A percentile compares a stretch with the other conserved stretches of the same genome.
These are phyloP conservation scores for Anastrepha ludens DNA, from an alignment of 1,140 invertebrate species.

Conservation along the genomic window DNA sequence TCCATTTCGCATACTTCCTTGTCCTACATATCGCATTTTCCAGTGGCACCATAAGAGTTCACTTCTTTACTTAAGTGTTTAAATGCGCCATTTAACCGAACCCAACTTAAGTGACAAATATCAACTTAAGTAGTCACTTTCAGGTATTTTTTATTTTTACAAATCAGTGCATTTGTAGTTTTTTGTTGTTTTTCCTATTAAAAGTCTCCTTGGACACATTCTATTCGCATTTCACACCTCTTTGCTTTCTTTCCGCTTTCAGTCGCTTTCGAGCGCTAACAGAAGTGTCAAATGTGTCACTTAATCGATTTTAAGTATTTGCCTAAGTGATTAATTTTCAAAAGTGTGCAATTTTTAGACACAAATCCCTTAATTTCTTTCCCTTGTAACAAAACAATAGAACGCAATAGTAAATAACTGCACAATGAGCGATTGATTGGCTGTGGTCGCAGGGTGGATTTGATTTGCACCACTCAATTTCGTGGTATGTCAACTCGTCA, in stretches of 20 bases:
- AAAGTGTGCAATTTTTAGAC: background rate
- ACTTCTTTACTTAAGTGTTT: too few species aligned
- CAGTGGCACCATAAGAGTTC: too few species aligned
- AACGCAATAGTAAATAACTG: background rate
- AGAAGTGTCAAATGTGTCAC: conserved; percentile 42
- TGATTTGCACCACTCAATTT: background rate
- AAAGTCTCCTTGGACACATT: background rate
- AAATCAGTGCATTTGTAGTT: too few species aligned
- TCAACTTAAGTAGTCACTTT: too few species aligned
- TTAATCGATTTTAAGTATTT: conserved; percentile 27
- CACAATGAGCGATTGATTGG: conserved; percentile 15
- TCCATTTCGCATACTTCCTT: too few species aligned
- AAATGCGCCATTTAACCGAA: too few species aligned
- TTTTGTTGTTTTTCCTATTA: too few species aligned
- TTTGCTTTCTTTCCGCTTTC: background rate
- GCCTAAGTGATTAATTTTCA: background rate
- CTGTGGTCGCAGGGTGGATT: conserved; percentile 17
- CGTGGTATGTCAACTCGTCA: conserved; percentile 9
- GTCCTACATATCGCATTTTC: too few species aligned
- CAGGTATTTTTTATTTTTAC: too few species aligned
- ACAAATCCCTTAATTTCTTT: background rate
- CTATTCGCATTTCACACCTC: background rate
- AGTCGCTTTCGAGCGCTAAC: background rate
- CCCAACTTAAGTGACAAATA: too few species aligned
- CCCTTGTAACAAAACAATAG: background rate